These are phyloP conservation scores for Eulemur rubriventer DNA, from an alignment of 2,797 vertebrate genomes.

Conservation along the genomic window DNA sequence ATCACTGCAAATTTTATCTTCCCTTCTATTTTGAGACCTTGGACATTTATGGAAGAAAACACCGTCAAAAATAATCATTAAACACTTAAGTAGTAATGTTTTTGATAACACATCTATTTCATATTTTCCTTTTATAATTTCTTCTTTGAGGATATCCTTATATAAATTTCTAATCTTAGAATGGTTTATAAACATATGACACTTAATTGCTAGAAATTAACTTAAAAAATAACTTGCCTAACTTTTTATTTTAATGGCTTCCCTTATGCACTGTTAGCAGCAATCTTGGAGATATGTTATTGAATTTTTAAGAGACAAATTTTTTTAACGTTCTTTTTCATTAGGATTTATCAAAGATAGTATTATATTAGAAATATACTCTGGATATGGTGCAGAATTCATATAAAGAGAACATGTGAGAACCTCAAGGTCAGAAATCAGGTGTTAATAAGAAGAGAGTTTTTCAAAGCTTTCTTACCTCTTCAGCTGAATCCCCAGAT, in stretches of 20 bases:
- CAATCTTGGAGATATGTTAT: not conserved
- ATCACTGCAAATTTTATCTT: not conserved
- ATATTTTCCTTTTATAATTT: not conserved
- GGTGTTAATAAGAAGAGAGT: slow-evolving; percentile 55
- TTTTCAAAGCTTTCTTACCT: slow-evolving; percentile 70
- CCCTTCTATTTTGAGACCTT: not conserved
- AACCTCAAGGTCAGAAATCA: slow-evolving; percentile 70
- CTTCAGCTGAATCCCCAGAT: slow-evolving; percentile 62
- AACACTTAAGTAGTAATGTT: not conserved
- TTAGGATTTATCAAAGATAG: not conserved
- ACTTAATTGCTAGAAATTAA: not conserved
- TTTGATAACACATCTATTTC: not conserved
- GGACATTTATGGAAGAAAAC: not conserved
- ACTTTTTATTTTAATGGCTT: not conserved
- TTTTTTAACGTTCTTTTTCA: not conserved
- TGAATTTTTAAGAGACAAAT: slow-evolving; percentile 34
- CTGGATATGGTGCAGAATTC: slow-evolving; percentile 1
- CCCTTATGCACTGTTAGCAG: not conserved
- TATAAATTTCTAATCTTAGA: not conserved
- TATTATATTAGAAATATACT: slow-evolving; percentile 29
- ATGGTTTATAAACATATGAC: not conserved
- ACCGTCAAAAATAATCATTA: not conserved
- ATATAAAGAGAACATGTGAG: slow-evolving; percentile 51
- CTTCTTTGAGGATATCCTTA: not conserved
- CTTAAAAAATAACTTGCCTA: not conserved